Percentiles rank a stretch among this genome's conserved stretches.
phyloP scores from a whole-genome alignment of 2,797 vertebrate genomes.

The Eulemur coronatus region DNA sequence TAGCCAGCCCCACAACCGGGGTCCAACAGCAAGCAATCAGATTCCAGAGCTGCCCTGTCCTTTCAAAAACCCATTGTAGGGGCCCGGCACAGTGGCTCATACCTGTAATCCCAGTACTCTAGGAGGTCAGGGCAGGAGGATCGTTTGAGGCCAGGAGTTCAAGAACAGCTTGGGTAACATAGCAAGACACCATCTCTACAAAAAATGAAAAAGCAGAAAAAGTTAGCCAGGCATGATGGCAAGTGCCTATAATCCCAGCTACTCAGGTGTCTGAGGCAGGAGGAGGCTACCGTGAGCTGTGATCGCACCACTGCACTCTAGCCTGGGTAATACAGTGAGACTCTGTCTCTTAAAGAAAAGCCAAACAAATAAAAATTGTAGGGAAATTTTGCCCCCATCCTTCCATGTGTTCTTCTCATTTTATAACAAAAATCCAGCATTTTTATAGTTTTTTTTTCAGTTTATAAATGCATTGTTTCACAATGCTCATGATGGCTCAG shows the following conservation, averaged over 20 bases:
- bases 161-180: neutral
- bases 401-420: neutral
- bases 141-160: neutral
- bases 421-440: neutral
- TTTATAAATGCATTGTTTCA: neutral
- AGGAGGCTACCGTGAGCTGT: neutral
- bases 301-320: neutral
- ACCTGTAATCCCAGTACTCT: neutral
- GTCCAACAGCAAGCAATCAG: neutral
- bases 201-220: neutral
- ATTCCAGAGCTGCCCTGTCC: neutral
- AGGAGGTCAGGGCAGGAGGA: neutral
- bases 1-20: neutral
- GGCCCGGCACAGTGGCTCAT: neutral
- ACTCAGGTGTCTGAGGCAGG: neutral
- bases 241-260: neutral
- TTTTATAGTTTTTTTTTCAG: neutral
- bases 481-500: neutral
- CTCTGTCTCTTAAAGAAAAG: neutral
- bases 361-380: neutral
- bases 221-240: neutral
- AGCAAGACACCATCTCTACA: neutral
- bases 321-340: neutral
- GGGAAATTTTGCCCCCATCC: neutral
- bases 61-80: rapidly evolving